Conservation (phyloP, 35 echinoderm and acorn worm genomes). For the Strongylocentrotus purpuratus region DNA sequence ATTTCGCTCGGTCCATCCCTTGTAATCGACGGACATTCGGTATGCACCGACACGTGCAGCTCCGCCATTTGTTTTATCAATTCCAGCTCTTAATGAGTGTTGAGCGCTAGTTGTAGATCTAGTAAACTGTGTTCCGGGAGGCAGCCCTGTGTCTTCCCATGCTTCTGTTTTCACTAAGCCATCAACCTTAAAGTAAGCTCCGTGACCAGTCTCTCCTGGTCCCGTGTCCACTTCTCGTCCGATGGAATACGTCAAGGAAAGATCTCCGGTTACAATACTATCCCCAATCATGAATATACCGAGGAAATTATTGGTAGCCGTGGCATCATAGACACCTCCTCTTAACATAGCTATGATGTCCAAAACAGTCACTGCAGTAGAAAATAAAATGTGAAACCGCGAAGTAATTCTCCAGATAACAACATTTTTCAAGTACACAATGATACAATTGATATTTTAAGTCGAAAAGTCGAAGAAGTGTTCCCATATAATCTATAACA, state of each 20-base stretch:
- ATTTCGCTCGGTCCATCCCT: neutral
- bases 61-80: neutral
- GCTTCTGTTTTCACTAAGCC: neutral
- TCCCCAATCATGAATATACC: neutral
- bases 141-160: neutral
- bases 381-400: neutral
- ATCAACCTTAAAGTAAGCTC: neutral
- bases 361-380: neutral
- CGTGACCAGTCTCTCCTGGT: slow-evolving; percentile 31
- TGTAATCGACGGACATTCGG: neutral
- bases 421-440: too few relatives aligned
- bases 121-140: neutral
- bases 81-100: neutral
- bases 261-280: neutral
- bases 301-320: neutral
- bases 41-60: neutral
- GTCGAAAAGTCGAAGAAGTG: too few relatives aligned
- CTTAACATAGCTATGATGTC: neutral
- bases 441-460: too few relatives aligned
- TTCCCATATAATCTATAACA: too few relatives aligned
- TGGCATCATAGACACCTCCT: neutral
- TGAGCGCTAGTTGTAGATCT: neutral
- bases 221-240: slow-evolving; percentile 40
- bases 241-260: neutral
- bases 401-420: too few relatives aligned